These are phyloP conservation scores for Microcaecilia unicolor DNA, from an alignment of 2,797 vertebrate species.

Conservation along the genomic window DNA sequence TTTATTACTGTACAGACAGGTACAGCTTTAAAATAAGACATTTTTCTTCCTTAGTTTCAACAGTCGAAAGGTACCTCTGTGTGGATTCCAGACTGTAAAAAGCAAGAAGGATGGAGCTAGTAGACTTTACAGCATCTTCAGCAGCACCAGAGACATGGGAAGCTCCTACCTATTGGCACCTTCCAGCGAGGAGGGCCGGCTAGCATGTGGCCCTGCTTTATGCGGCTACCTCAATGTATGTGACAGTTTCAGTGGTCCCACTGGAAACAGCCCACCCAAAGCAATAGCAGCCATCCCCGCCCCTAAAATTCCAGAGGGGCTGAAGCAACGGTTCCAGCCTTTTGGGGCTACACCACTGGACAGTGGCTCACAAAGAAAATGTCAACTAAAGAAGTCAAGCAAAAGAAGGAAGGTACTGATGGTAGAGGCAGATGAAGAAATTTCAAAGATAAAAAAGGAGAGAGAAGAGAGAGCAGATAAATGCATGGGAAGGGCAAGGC, in stretches of 20 bases:
- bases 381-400: no score
- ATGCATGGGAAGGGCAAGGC: background rate
- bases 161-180: conserved; percentile 51
- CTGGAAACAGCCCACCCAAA: conserved; percentile 22
- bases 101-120: conserved; percentile 15
- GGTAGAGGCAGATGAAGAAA: background rate
- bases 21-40: no score
- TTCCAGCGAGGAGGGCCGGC: fast-evolving
- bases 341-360: conserved; percentile 50
- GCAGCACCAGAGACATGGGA: conserved; percentile 8
- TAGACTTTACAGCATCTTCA: conserved; percentile 50
- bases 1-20: no score
- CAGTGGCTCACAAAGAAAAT: no score
- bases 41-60: conserved; percentile 59
- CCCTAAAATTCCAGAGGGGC: conserved; percentile 53
- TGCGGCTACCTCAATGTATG: conserved; percentile 56
- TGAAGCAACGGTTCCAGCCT: conserved; percentile 68
- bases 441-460: conserved; percentile 13
- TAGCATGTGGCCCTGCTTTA: conserved; percentile 38
- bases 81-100: conserved; percentile 45
- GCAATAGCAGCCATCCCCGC: conserved; percentile 48
- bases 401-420: conserved; percentile 4
- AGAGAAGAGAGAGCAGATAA: conserved; percentile 25
- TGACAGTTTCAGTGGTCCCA: conserved; percentile 40
- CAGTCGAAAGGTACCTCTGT: conserved; percentile 44